Percentiles rank a stretch among this genome's conserved stretches.
phyloP scores from a whole-genome alignment of 1,140 invertebrate genomes.

The Drosophila dunni region DNA sequence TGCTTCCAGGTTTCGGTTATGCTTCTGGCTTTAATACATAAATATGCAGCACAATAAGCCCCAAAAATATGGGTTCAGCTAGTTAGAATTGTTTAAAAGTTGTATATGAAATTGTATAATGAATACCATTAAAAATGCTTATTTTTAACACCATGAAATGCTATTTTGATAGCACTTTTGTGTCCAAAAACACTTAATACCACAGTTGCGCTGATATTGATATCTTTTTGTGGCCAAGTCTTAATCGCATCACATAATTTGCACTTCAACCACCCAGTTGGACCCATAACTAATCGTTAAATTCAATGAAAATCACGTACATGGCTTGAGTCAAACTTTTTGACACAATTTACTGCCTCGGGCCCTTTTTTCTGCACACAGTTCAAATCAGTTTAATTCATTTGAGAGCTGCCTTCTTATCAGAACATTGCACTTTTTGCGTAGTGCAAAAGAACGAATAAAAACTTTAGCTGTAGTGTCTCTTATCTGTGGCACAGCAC shows the following conservation, averaged over 20 bases:
- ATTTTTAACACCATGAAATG: too few species aligned
- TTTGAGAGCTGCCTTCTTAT: constrained; percentile 58
- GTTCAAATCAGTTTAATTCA: constrained; percentile 27
- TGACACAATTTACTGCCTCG: constrained; percentile 72
- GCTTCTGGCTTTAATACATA: constrained; percentile 34
- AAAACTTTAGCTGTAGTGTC: constrained; percentile 30
- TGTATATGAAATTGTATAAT: too few species aligned
- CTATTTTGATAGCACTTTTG: too few species aligned
- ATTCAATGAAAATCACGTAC: constrained; percentile 64
- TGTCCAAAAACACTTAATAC: neutral
- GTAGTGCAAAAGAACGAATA: constrained; percentile 24
- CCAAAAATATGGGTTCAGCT: neutral
- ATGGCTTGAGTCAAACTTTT: constrained; percentile 63
- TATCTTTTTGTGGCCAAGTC: neutral
- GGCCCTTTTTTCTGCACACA: constrained; percentile 62
- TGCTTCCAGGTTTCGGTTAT: constrained; percentile 28
- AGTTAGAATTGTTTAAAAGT: too few species aligned
- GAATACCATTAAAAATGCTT: too few species aligned
- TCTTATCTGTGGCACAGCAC: constrained; percentile 68
- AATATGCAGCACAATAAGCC: constrained; percentile 17
- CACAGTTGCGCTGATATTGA: neutral
- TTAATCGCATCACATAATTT: constrained; percentile 35
- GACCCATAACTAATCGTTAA: constrained; percentile 62
- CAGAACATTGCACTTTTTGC: constrained; percentile 74
- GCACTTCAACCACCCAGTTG: neutral